Conservation (phyloP, 2,113 vertebrate genomes). For the Megaleporinus macrocephalus region DNA sequence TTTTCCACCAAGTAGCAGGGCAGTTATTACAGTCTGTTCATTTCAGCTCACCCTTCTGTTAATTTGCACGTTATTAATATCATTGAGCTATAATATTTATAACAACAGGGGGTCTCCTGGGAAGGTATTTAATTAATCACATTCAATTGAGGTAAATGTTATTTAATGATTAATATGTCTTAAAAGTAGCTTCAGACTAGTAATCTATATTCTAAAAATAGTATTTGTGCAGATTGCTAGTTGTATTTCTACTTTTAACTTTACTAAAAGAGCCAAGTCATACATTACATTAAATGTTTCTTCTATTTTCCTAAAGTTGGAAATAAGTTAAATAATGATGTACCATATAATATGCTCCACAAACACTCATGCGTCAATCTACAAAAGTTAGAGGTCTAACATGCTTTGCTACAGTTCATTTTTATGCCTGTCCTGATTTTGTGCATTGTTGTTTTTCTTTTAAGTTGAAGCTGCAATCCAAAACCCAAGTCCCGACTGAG, state of each 20-base stretch:
- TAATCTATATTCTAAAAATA: too few relatives aligned
- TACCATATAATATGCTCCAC: background rate
- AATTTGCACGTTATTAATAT: background rate
- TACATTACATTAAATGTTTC: too few relatives aligned
- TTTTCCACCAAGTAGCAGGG: too few relatives aligned
- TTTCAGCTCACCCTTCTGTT: too few relatives aligned
- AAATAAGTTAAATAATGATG: too few relatives aligned
- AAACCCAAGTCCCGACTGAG: slow-evolving; percentile 16
- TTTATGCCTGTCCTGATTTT: background rate
- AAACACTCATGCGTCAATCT: background rate
- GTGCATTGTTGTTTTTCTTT: background rate
- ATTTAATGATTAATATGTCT: background rate
- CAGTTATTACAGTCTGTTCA: too few relatives aligned
- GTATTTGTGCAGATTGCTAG: too few relatives aligned
- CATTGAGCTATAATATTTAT: background rate
- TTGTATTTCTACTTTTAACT: too few relatives aligned
- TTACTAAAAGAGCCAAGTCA: too few relatives aligned
- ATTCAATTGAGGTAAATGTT: background rate
- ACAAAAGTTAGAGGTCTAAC: background rate
- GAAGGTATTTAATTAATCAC: background rate
- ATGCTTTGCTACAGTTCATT: background rate
- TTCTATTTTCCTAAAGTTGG: too few relatives aligned
- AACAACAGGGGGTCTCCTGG: too few relatives aligned
- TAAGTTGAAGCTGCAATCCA: slow-evolving; percentile 9
- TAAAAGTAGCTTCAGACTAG: too few relatives aligned